These are phyloP conservation scores for Petrolisthes cinctipes DNA, from an alignment of 2,888 invertebrate species.

Conservation along the genomic window DNA sequence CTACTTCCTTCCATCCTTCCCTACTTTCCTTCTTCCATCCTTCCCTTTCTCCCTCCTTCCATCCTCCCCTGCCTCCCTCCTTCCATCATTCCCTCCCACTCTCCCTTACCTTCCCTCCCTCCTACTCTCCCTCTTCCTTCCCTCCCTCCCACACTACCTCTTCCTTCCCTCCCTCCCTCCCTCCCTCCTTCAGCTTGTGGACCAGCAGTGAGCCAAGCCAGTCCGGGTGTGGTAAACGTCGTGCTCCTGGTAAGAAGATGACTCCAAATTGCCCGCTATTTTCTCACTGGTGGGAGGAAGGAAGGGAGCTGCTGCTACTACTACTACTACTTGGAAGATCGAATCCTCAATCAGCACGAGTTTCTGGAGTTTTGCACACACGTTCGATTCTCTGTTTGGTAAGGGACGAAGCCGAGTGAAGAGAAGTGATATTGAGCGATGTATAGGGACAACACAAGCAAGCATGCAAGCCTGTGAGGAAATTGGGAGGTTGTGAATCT, in stretches of 20 bases:
- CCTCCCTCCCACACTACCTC: background rate
- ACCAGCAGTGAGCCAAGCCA: no score
- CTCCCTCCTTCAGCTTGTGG: background rate
- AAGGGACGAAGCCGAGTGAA: no score
- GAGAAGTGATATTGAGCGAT: background rate
- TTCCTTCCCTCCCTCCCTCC: background rate
- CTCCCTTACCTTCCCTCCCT: conserved; percentile 1
- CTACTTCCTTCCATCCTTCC: background rate
- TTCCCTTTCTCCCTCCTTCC: background rate
- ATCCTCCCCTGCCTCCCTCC: background rate
- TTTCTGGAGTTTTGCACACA: no score
- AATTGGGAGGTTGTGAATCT: no score
- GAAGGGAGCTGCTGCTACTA: no score
- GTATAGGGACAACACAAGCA: no score
- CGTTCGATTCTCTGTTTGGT: no score
- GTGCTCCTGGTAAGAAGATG: background rate
- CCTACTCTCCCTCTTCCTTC: conserved; percentile 18
- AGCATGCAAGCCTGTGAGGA: no score
- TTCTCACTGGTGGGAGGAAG: background rate
- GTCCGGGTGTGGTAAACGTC: background rate
- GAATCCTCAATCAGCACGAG: no score
- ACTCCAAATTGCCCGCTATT: background rate
- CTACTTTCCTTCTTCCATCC: background rate
- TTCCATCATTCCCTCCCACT: background rate
- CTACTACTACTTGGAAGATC: no score